Evolutionary conservation across 2,888 invertebrate species (phyloP), one percentile per base, ranked within the genome.

Genomic region (Rhamnusium bicolor): DNA sequence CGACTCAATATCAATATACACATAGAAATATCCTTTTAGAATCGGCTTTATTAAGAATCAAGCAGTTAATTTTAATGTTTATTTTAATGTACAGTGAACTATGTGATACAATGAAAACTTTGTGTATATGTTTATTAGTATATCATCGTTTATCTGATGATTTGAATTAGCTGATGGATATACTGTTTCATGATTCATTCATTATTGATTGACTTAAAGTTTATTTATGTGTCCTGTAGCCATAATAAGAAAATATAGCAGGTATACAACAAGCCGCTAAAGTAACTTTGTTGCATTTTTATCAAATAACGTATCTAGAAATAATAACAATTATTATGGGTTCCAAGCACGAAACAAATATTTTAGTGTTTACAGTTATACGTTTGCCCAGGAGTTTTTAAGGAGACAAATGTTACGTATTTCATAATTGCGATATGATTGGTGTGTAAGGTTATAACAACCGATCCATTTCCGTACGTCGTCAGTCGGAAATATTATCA

Each of bases 171-270:
- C 53, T 19, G 21, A 19, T 16, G 40, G 65, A 40, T 32, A 65
- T 58, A 70, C 29, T 53, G 61, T 21, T 18, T n/a, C 40, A 18
- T 46, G 58, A 62, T n/a, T 40, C 65, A 40, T 40, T 40, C 69
- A 40, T 29, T 46, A 46, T 61, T 54, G 65, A 73, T 73, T 65
- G 69, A 60, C 51, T 16, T 10, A 53, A 14, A 61, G 73, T 66
- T 73, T 73, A 66, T 73, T 73, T 73, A 73, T 66, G 18, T 53
- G 63, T 49, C 53, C 32, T 29, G 27, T 32, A 63, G 56, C 51
- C 56, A 58, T 65, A 53, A 65, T 65, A 53, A 51, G 51, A 73
- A 69, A 60, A 69, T 27, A 61, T 65, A 63, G 49, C 73, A 73
- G 73, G 73, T 73, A 58, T 21, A 29, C 14, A 18, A 10, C 14